Base-by-base conservation (phyloP, 1,140 invertebrate species). In the Drosophila triauraria region DNA sequence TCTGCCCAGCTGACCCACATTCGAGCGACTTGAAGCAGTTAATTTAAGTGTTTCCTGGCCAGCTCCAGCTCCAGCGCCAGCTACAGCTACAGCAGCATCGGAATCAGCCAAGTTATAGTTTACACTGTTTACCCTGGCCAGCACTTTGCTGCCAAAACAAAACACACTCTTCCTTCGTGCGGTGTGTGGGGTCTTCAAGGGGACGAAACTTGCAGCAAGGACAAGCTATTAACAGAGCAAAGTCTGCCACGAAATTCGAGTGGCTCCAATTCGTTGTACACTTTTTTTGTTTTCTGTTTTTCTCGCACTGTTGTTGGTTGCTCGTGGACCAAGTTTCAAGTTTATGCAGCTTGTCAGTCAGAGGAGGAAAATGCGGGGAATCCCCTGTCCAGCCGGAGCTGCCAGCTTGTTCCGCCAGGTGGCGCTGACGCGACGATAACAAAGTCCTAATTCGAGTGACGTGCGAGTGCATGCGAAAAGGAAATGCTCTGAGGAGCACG, bases 111-210 rank as follows among this genome's bases (percentile, higher is more conserved):
- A 88, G 68, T 88, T 88, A 90, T 90, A 90, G 85, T 88, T 90
- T 90, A 90, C 85, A 82, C 77, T 84, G 84, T 86, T 88, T 86
- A 80, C 83, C 88, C 58, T 80, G 63, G 67, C 67, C 74, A 84
- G 83, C 84, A 90, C 85, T 90, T 80, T 90, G 85, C 80, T 87
- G 85, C 77, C 85, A 88, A 88, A 87, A 88, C 85, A 88, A 88
- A 88, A 85, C 83, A 90, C 69, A 75, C 69, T 78, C 77, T 47
- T 5, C 27, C 15, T n/a, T 17, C 25, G 44, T 10, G 5, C 32
- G 10, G 3, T 35, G 35, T 38, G 35, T 38, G 35, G 12, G 9
- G 12, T 13, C 13, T 40, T 56, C 47, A 56, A 40, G 53, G 53
- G 42, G 10, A 42, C 44, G 40, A 67, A 50, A 76, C 69, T 78